Evolutionary conservation across 2,888 invertebrate genomes (phyloP), one percentile per base, ranked within the genome.

Genomic region (Aphodius granarius): DNA sequence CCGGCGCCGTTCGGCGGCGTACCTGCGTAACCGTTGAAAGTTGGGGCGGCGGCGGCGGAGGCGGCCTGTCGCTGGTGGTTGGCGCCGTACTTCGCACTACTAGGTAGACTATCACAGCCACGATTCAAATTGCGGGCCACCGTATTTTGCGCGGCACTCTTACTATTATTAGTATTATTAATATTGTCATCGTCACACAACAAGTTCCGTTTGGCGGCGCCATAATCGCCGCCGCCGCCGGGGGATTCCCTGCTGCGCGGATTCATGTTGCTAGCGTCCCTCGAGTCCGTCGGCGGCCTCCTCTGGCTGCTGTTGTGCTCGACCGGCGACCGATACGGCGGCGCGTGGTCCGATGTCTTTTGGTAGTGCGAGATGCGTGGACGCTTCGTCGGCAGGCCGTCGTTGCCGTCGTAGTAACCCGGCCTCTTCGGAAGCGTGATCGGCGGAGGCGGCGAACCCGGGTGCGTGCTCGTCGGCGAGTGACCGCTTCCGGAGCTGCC

Each of bases 341-440:
- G 63, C 77, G 76, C 79, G 82, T 83, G 83, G 81, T 85, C 84
- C 85, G 89, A 86, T 20, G 90, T 91, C 83, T 93, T 92, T 81
- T 90, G 91, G 86, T 93, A 95, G 88, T 94, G 94, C 85, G 97
- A 96, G 87, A 97, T 95, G 85, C 97, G 92, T 86, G 92, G 94
- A 87, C 94, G 94, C 89, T 97, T 97, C 77, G 89, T 90, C 63
- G 88, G 90, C 82, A 87, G 89, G 81, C 89, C 90, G 84, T 90
- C 89, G 83, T 87, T 88, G 83, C 91, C 88, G 81, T 91, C 91
- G 81, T 89, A 90, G 83, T 90, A 91, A 92, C 89, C 83, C 91
- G 91, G 73, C 21, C 74, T 23, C 74, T 90, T 89, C 63, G 90
- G 90, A 78, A 89, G 90, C 81, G 88, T 83, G 73, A 90, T 86